phyloP scores from a whole-genome alignment of 2,888 invertebrate genomes.

The Kryphioiulus occultus region DNA sequence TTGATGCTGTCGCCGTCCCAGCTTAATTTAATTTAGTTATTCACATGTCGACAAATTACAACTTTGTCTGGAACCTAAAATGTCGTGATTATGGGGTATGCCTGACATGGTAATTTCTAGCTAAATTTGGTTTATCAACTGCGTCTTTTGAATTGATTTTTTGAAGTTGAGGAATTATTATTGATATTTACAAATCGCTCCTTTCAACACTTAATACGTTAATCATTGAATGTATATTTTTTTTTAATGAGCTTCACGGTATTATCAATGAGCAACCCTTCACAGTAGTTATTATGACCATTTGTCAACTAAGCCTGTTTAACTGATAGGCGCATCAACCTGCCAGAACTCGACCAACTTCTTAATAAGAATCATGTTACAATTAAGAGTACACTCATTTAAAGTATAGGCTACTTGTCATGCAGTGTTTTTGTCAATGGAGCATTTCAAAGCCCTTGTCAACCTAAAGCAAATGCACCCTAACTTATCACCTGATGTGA shows the following conservation, averaged over 20 bases:
- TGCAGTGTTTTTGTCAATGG: neutral
- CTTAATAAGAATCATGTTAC: conserved; percentile 10
- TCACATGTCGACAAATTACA: no score
- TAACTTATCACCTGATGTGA: neutral
- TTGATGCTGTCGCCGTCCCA: no score
- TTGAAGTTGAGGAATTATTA: neutral
- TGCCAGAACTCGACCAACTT: conserved; percentile 40
- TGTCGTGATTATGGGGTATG: no score
- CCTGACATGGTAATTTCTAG: neutral
- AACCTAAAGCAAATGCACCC: neutral
- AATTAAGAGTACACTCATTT: neutral
- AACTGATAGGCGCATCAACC: neutral
- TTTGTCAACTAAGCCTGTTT: neutral
- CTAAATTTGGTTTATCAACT: neutral
- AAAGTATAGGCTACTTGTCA: neutral
- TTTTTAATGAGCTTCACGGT: neutral
- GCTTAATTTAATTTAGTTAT: no score
- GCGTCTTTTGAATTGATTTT: neutral
- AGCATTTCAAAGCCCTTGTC: neutral
- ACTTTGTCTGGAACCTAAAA: no score
- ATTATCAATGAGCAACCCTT: conserved; percentile 25
- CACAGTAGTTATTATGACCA: neutral
- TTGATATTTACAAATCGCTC: neutral
- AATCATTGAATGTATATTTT: neutral
- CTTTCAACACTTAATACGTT: neutral